Conservation (phyloP, 2,888 invertebrate species). For the Tribolium freemani region DNA sequence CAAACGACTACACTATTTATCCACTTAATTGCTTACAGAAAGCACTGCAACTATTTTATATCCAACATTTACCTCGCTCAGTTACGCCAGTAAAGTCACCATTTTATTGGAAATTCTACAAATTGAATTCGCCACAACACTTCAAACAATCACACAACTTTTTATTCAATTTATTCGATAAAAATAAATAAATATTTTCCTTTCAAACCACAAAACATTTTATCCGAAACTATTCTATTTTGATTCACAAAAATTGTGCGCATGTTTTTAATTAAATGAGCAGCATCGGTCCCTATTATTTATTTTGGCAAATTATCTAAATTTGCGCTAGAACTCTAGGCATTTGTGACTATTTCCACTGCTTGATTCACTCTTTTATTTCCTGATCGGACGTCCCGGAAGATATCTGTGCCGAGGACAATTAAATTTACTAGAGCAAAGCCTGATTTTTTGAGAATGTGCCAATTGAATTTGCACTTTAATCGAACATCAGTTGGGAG, state of each 20-base stretch:
- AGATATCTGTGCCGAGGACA: neutral
- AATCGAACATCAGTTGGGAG: neutral
- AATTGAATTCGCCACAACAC: slow-evolving; percentile 12
- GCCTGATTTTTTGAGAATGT: neutral
- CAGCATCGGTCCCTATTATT: too few relatives aligned
- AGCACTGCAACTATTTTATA: slow-evolving; percentile 18
- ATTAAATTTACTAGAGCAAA: neutral
- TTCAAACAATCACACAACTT: neutral
- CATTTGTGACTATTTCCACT: too few relatives aligned
- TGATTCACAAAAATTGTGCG: too few relatives aligned
- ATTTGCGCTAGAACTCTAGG: too few relatives aligned
- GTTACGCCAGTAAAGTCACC: slow-evolving; percentile 6
- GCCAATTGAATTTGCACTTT: neutral
- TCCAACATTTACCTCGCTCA: slow-evolving; percentile 2
- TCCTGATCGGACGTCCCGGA: neutral
- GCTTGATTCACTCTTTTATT: neutral
- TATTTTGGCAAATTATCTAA: too few relatives aligned
- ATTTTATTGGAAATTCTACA: slow-evolving; percentile 21
- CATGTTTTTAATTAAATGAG: too few relatives aligned
- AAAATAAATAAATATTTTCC: neutral
- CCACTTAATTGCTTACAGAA: slow-evolving; percentile 17
- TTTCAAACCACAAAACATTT: neutral
- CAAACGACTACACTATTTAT: slow-evolving; percentile 27
- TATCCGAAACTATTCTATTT: neutral
- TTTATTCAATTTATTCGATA: neutral